Base-by-base conservation (phyloP, 2,888 invertebrate species). In the Hypercompe scribonia region DNA sequence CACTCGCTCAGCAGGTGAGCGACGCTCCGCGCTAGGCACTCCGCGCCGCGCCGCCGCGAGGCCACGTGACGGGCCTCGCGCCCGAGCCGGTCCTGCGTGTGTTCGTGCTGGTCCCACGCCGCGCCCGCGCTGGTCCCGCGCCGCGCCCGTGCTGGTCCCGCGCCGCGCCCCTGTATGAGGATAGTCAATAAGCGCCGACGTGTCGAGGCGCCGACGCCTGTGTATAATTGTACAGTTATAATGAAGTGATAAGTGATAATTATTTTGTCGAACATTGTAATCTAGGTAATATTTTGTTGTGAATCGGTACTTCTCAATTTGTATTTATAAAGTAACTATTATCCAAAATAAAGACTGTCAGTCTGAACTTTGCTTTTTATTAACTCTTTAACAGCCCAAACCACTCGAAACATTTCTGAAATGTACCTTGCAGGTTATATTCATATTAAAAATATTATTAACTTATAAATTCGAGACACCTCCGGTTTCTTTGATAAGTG, bases 1-100 rank as follows among this genome's bases (percentile, higher is more conserved):
- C 96, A 97, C 92, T 97, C 97, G 88, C 96, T 97, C 84, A 97
- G 97, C 89, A 96, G 97, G 96, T 97, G 97, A 97, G 96, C 93
- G 89, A 90, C 90, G 83, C 77, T 84, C 88, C 71, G 74, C 86
- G 87, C 73, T 63, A 80, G 84, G 83, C 71, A 67, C 39, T 67
- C 66, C 63, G 61, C 66, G 75, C 39, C 71, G 73, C 63, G 73
- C 69, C 54, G 66, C 36, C 73, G 50, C 61, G 39, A 73, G 68
- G 74, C 69, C 69, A 65, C 71, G 34, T 68, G 73, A 74, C 75
- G 42, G 66, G 70, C 75, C 76, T 63, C 50, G 13, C 65, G 76
- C 75, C 10, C 71, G 72, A 69, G 73, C 76, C 73, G 75, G 36
- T n/a, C 74, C 75, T 76, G 46, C 70, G 73, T 76, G 78, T 74